Base-by-base conservation (phyloP, 2,888 invertebrate genomes). In the Clanis bilineata region DNA sequence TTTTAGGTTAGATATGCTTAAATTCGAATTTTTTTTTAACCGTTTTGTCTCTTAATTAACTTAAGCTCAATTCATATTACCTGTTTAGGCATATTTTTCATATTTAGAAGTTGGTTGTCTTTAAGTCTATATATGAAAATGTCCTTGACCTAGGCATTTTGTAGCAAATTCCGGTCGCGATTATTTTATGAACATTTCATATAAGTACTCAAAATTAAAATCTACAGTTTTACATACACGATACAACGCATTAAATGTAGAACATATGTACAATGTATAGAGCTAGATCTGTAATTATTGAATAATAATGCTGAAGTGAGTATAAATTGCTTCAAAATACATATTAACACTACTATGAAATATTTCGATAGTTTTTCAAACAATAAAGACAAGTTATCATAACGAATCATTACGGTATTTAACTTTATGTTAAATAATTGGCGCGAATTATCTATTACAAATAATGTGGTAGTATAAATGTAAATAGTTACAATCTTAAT, bases 371-470 rank as follows among this genome's bases (percentile, higher is more conserved):
- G 51, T 51, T 51, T 51, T 32, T 51, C 18, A 18, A 32, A 51
- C n/a, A 18, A 22, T 38, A 38, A n/a, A n/a, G 21, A 56, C 6
- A 51, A 18, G 55, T 38, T 55, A 36, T 21, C 10, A 43, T 44
- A 57, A 43, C 25, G 28, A 44, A 57, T 25, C 32, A 45, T 45
- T 45, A 43, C 45, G n/a, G 36, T 45, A 45, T 12, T 1, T 12
- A 36, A 36, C 12, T 3, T 36, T 32, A 21, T 44, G 22, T 18
- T 23, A 44, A 44, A 36, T 15, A 59, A 55, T 60, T 58, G 60
- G 64, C 64, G 67, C 67, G 64, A 64, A 66, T 65, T 62, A 45
- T 59, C 41, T 12, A 25, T 7, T 39, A 3, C 28, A 55, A 38
- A 18, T 25, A 23, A 51, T 36, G 15, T 28, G 39, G 56, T 58